phyloP scores from a whole-genome alignment of 2,888 invertebrate genomes.

The Eurytoma californica region DNA sequence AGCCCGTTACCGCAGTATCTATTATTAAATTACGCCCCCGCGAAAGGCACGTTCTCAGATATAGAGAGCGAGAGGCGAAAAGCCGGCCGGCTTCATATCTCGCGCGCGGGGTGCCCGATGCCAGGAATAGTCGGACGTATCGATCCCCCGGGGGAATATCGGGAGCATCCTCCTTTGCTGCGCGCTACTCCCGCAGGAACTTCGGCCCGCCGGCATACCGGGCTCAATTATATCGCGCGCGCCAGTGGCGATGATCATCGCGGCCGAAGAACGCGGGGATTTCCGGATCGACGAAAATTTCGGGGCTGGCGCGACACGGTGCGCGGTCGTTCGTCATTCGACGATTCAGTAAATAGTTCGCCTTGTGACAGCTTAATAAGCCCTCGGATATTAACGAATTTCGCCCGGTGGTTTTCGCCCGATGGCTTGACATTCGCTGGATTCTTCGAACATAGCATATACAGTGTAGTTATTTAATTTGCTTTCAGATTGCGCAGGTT shows the following conservation, averaged over 20 bases:
- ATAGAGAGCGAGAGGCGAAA: slow-evolving; percentile 24
- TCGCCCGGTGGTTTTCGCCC: no score
- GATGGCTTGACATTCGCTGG: no score
- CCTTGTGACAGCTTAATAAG: no score
- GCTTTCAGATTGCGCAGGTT: no score
- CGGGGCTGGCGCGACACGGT: no score
- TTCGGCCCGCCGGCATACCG: slow-evolving; percentile 60
- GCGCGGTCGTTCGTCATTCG: slow-evolving; percentile 19
- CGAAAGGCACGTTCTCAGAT: slow-evolving; percentile 43
- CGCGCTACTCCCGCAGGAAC: slow-evolving; percentile 47
- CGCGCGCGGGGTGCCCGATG: slow-evolving; percentile 17
- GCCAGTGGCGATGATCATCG: slow-evolving; percentile 32
- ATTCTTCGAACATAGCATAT: no score
- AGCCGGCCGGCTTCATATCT: slow-evolving; percentile 50
- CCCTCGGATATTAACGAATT: no score
- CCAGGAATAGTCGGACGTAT: slow-evolving; percentile 52
- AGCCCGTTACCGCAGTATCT: slow-evolving; percentile 32
- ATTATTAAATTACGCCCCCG: slow-evolving; percentile 55
- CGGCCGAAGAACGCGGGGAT: background rate
- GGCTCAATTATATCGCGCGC: slow-evolving; percentile 67
- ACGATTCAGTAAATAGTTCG: background rate
- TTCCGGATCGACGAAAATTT: background rate
- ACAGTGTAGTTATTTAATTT: no score
- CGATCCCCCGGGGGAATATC: slow-evolving; percentile 48
- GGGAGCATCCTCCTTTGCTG: slow-evolving; percentile 36